These are phyloP conservation scores for Lasioglossum leucozonium DNA, from an alignment of 2,888 invertebrate genomes.

Conservation along the genomic window DNA sequence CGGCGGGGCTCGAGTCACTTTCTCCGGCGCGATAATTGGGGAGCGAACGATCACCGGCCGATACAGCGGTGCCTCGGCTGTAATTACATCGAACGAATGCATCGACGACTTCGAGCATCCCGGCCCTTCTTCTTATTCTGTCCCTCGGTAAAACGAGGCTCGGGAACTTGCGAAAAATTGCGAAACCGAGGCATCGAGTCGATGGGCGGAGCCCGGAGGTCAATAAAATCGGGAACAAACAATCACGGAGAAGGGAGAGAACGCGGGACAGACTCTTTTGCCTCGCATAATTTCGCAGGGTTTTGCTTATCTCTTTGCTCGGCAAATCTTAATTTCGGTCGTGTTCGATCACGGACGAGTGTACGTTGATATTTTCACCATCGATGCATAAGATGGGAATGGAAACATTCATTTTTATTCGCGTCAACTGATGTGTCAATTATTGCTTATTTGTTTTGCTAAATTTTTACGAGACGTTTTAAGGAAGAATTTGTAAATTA, in stretches of 20 bases:
- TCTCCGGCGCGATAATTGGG: constrained; percentile 67
- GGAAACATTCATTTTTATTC: not conserved
- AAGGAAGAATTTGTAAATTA: too few relatives aligned
- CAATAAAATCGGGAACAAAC: constrained; percentile 11
- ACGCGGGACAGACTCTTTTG: not conserved
- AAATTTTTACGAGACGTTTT: too few relatives aligned
- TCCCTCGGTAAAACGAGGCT: not conserved
- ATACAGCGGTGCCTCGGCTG: constrained; percentile 30
- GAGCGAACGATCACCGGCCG: constrained; percentile 40
- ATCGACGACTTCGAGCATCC: not conserved
- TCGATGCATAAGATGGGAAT: not conserved
- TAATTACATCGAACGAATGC: constrained; percentile 54
- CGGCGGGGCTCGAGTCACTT: constrained; percentile 49
- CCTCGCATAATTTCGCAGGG: not conserved
- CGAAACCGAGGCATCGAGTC: constrained; percentile 5
- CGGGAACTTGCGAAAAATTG: not conserved
- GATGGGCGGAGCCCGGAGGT: not conserved
- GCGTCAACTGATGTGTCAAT: not conserved
- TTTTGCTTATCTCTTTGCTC: not conserved
- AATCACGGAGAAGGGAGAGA: not conserved
- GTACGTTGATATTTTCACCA: not conserved
- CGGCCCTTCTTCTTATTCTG: not conserved
- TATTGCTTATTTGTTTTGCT: not conserved
- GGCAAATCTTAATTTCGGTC: not conserved
- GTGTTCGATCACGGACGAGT: not conserved